Evolutionary conservation across 37 sponge, comb jelly and placozoan genomes (phyloP).

Genomic region (Cladorhizidae sp.): DNA sequence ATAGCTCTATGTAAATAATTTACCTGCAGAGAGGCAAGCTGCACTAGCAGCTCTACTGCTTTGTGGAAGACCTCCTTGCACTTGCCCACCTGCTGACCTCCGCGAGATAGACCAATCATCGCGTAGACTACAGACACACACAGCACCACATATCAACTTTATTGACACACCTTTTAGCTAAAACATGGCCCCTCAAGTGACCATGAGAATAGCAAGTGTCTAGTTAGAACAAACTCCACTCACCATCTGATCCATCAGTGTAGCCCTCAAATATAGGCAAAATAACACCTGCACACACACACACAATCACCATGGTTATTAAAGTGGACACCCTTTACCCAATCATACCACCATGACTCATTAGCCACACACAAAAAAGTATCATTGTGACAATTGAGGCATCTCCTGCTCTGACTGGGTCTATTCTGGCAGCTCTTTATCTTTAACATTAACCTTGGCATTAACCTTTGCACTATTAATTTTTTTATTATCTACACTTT

Average conservation of each 20-base stretch:
- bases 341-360: no score
- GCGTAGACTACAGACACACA: constrained; percentile 65
- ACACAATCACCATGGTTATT: constrained; percentile 5
- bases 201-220: neutral
- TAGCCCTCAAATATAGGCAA: constrained; percentile 86
- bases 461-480: no score
- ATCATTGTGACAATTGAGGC: no score
- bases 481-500: no score
- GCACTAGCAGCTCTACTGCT: constrained; percentile 89
- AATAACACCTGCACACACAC: constrained; percentile 61
- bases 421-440: no score
- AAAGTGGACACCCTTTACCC: no score
- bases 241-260: constrained; percentile 85
- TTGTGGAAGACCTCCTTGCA: constrained; percentile 96
- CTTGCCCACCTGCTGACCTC: constrained; percentile 89
- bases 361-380: no score
- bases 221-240: no score
- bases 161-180: neutral
- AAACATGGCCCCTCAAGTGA: neutral
- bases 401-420: no score
- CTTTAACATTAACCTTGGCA: no score
- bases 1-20: no score
- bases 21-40: constrained; percentile 93
- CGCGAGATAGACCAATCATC: constrained; percentile 89
- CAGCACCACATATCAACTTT: neutral